Evolutionary conservation across 2,888 invertebrate genomes (phyloP).

Genomic region (Byasa hedistus): DNA sequence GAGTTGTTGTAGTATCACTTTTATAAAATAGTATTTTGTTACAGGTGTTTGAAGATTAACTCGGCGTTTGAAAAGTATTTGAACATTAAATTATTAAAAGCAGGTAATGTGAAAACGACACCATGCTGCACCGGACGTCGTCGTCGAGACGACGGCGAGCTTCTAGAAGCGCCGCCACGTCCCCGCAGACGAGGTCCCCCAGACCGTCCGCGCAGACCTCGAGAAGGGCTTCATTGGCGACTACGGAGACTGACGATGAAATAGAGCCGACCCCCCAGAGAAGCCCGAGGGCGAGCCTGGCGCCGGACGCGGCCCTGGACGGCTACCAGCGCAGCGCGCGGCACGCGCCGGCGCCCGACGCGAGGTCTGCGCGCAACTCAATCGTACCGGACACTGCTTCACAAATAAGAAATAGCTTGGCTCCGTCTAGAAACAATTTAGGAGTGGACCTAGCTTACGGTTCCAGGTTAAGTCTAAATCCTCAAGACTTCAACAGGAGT

Average conservation of each 20-base stretch:
- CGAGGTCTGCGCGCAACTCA: slow-evolving; percentile 81
- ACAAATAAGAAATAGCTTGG: slow-evolving; percentile 77
- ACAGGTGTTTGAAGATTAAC: not conserved
- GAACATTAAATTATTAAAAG: not conserved
- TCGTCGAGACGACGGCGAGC: slow-evolving; percentile 84
- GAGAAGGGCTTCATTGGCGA: slow-evolving; percentile 80
- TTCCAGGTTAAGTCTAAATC: slow-evolving; percentile 79
- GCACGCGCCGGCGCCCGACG: slow-evolving; percentile 78
- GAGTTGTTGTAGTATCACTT: too few relatives aligned
- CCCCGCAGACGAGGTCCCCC: slow-evolving; percentile 79
- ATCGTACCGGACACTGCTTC: slow-evolving; percentile 80
- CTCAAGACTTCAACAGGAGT: slow-evolving; percentile 77
- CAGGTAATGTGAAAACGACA: slow-evolving; percentile 32
- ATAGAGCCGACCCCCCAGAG: slow-evolving; percentile 66
- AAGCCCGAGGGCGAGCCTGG: slow-evolving; percentile 80
- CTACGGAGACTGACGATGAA: slow-evolving; percentile 82
- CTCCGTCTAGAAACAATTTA: slow-evolving; percentile 81
- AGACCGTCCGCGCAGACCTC: slow-evolving; percentile 71
- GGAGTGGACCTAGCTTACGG: slow-evolving; percentile 79
- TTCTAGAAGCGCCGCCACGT: slow-evolving; percentile 83
- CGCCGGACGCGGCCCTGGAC: slow-evolving; percentile 77
- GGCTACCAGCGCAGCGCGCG: slow-evolving; percentile 78
- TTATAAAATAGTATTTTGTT: too few relatives aligned
- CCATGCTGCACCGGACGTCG: slow-evolving; percentile 83
- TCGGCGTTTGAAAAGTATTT: not conserved